Conservation (phyloP, 2,113 vertebrate species). For the Ochotona princeps region DNA sequence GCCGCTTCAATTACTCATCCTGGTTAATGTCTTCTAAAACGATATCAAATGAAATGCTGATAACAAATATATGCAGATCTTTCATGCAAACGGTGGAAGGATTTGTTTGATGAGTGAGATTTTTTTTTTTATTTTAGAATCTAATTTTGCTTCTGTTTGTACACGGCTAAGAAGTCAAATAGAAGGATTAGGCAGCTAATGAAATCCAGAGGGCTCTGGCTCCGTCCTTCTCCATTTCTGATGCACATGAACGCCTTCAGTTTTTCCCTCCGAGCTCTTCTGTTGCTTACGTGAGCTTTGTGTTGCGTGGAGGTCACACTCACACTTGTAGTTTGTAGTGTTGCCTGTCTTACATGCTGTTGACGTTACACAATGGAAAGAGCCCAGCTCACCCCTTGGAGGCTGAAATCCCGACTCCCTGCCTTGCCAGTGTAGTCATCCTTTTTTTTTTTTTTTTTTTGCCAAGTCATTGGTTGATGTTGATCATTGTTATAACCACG, state of each 20-base stretch:
- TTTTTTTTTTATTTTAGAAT: slow-evolving; percentile 33
- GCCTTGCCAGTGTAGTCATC: neutral
- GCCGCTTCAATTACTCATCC: neutral
- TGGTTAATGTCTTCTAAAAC: slow-evolving; percentile 41
- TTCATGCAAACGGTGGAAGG: neutral
- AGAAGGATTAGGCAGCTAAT: neutral
- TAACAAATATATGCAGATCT: neutral
- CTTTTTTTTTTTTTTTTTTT: neutral
- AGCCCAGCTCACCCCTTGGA: accelerated
- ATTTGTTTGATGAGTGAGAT: slow-evolving; percentile 4
- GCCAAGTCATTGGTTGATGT: neutral
- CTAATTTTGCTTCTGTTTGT: neutral
- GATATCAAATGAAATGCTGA: neutral
- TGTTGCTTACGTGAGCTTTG: neutral
- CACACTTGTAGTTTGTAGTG: neutral
- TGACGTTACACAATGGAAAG: neutral
- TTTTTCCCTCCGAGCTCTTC: neutral
- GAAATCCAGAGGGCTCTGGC: neutral
- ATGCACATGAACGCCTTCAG: neutral
- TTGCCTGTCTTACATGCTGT: neutral
- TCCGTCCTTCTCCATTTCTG: neutral
- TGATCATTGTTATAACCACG: neutral
- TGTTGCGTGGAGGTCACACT: neutral
- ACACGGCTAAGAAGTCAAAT: neutral
- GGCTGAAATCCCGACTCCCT: neutral